Base-by-base conservation (phyloP, 2,113 vertebrate species). In the Vulpes vulpes region DNA sequence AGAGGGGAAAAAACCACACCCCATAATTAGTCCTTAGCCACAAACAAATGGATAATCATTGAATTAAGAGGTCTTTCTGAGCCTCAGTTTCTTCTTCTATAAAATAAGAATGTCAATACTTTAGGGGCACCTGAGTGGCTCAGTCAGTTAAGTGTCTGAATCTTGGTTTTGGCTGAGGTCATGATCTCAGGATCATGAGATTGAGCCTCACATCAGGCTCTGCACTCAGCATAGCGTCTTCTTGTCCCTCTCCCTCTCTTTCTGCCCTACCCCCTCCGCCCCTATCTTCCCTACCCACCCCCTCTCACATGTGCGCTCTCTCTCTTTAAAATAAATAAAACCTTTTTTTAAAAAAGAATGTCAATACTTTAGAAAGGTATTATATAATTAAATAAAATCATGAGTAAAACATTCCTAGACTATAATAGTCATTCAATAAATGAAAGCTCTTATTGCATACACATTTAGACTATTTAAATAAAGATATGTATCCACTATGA, bases 381-480 rank as follows among this genome's bases (percentile, higher is more conserved):
- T 89, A 4, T 32, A 80, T 57, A 74, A 62, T 89, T 76, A 81
- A 88, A 69, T 96, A 90, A 96, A 94, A 94, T 92, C 30, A 35
- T 64, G 38, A 94, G 20, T 27, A 67, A 96, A 65, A 80, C 30
- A 62, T 74, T 14, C 8, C 11, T 32, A 86, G 57, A 35, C 53
- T 73, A 17, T 53, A 83, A 94, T 43, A 43, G 25, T 78, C 49
- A 67, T 64, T 97, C 14, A 57, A 55, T 90, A 94, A 69, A 60
- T 94, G 20, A 32, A 92, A 57, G 11, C 3, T 81, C 1, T 86
- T 84, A n/a, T 8, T 62, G 0, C 35, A 38, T 67, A 71, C 27
- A 30, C 22, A 87, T 53, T 82, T 59, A 67, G 38, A 51, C 17
- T 78, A 78, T 73, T 94, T 96, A 65, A 90, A 86, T 74, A 94